These are phyloP conservation scores for Phenganax stokvisi DNA, from an alignment of 92 coral and sea anemone genomes.

Conservation along the genomic window DNA sequence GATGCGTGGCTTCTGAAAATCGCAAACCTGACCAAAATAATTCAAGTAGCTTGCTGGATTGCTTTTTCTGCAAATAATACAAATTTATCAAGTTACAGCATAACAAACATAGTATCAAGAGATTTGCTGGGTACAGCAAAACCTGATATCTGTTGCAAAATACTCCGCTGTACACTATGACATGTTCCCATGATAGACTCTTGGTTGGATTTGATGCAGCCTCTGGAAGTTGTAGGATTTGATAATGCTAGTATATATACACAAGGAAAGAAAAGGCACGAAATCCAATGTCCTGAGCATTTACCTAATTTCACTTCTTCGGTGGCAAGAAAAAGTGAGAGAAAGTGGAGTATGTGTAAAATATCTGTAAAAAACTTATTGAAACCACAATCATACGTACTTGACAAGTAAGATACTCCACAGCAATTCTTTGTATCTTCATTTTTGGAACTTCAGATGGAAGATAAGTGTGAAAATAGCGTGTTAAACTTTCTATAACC, in stretches of 20 bases:
- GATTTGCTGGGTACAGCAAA: not conserved
- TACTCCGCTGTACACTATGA: too few relatives aligned
- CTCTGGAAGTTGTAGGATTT: too few relatives aligned
- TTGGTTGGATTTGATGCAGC: too few relatives aligned
- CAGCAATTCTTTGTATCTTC: constrained; percentile 72
- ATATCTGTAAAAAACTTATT: not conserved
- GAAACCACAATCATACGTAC: constrained; percentile 31
- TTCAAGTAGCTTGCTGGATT: constrained; percentile 68
- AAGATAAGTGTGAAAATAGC: constrained; percentile 68
- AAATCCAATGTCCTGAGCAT: too few relatives aligned
- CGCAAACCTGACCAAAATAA: constrained; percentile 78
- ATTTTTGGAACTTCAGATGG: constrained; percentile 66
- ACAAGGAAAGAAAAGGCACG: too few relatives aligned
- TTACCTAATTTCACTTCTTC: too few relatives aligned
- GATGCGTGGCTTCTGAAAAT: constrained; percentile 69
- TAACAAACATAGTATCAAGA: not conserved
- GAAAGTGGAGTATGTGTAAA: not conserved
- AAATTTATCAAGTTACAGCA: not conserved
- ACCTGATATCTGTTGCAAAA: not conserved
- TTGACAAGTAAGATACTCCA: constrained; percentile 73
- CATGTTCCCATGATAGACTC: too few relatives aligned
- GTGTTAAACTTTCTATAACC: constrained; percentile 66
- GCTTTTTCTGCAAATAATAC: constrained; percentile 52
- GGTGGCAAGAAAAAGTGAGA: too few relatives aligned
- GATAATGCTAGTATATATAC: too few relatives aligned